phyloP scores from a whole-genome alignment of 1,140 invertebrate genomes.

The Brachionus sp. region DNA sequence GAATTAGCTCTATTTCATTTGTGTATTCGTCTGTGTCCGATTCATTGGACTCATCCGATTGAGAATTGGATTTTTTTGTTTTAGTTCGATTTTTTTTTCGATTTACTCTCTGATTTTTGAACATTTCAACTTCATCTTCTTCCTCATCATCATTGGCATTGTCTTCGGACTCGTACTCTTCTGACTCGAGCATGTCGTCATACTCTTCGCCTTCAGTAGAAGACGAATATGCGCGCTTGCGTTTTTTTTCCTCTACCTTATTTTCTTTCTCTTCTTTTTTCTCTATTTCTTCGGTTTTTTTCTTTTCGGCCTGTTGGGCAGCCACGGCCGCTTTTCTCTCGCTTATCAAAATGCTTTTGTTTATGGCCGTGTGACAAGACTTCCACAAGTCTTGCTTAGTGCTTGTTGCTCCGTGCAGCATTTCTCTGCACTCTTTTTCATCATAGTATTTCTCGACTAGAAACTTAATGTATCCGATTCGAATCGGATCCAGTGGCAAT shows the following conservation, averaged over 20 bases:
- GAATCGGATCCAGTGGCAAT: slow-evolving; percentile 17
- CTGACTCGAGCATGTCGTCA: background rate
- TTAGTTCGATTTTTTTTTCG: background rate
- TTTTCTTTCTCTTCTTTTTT: background rate
- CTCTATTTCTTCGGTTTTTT: background rate
- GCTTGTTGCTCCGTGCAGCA: slow-evolving; percentile 32
- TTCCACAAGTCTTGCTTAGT: slow-evolving; percentile 45
- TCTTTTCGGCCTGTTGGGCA: background rate
- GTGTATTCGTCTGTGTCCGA: slow-evolving; percentile 21
- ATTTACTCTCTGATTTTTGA: background rate
- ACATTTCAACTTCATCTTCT: background rate
- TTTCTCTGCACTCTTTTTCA: slow-evolving; percentile 43
- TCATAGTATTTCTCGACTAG: slow-evolving; percentile 45
- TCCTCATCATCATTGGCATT: background rate
- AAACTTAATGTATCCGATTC: slow-evolving; percentile 41
- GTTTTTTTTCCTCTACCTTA: background rate
- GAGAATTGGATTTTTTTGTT: background rate
- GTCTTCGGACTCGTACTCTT: slow-evolving; percentile 17
- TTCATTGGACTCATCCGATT: slow-evolving; percentile 19
- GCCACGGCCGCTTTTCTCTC: slow-evolving; percentile 42
- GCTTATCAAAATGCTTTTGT: slow-evolving; percentile 39
- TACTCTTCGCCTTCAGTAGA: background rate
- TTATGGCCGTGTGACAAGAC: slow-evolving; percentile 44
- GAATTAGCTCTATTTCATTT: slow-evolving; percentile 38
- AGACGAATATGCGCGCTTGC: background rate